These are phyloP conservation scores for Hypselothyrea guttata DNA, from an alignment of 2,888 invertebrate genomes.

Conservation along the genomic window DNA sequence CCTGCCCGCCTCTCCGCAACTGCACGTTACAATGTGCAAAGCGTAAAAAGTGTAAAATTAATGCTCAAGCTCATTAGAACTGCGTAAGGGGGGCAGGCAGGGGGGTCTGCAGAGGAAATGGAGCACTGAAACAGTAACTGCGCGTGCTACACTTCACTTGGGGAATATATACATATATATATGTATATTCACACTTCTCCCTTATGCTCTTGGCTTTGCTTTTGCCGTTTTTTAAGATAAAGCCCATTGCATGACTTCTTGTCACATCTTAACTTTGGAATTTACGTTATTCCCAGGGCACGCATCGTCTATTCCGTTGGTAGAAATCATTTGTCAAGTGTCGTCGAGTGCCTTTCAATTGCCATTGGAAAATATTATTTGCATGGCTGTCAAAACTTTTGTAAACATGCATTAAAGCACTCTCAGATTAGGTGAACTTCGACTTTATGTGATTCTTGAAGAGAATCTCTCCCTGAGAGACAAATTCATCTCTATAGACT, in stretches of 20 bases:
- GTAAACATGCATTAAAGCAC: constrained; percentile 2
- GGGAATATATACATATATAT: no score
- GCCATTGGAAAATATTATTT: constrained; percentile 28
- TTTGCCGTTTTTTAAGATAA: not conserved
- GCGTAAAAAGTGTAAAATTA: constrained; percentile 35
- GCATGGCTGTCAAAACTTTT: constrained; percentile 30
- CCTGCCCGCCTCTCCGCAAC: constrained; percentile 4
- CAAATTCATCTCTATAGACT: no score
- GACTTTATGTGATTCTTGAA: no score
- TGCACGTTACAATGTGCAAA: constrained; percentile 37
- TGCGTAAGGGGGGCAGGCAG: constrained; percentile 7
- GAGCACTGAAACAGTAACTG: constrained; percentile 22
- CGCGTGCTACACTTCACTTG: constrained; percentile 36
- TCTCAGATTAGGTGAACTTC: not conserved
- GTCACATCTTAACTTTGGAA: constrained; percentile 24
- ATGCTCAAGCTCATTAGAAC: constrained; percentile 42
- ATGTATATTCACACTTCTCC: not conserved
- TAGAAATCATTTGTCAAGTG: constrained; percentile 32
- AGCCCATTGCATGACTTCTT: constrained; percentile 21
- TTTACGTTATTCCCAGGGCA: constrained; percentile 7
- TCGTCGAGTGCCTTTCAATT: constrained; percentile 25
- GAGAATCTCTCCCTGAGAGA: no score
- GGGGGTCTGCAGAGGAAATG: not conserved
- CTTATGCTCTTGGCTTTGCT: no score
- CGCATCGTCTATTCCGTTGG: constrained; percentile 8